Percentiles rank a stretch among this genome's conserved stretches.
Conservation (phyloP, 2,113 vertebrate genomes). For the Verasper variegatus region DNA sequence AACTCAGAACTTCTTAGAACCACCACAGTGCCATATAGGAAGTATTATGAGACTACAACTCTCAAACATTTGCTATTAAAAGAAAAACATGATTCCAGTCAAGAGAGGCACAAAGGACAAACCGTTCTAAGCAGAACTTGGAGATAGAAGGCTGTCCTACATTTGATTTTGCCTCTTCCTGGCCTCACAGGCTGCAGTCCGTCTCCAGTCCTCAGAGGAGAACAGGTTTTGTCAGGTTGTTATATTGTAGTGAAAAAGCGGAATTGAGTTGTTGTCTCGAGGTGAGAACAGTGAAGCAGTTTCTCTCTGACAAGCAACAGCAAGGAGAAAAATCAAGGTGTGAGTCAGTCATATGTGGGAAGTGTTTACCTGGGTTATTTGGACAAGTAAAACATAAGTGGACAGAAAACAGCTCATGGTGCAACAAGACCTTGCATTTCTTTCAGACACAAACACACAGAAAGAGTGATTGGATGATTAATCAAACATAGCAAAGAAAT, state of each 20-base stretch:
- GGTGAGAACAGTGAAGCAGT: background rate
- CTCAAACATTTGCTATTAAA: too few relatives aligned
- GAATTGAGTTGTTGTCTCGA: constrained; percentile 26
- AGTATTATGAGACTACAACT: too few relatives aligned
- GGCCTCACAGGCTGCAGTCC: background rate
- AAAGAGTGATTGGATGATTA: background rate
- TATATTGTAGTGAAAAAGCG: constrained; percentile 1
- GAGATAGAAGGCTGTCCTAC: background rate
- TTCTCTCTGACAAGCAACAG: constrained; percentile 8
- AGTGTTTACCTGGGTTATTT: constrained; percentile 4
- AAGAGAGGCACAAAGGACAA: too few relatives aligned
- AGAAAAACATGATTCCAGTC: background rate
- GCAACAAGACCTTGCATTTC: background rate
- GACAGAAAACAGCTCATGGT: background rate
- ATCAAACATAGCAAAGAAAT: background rate
- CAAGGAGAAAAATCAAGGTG: constrained; percentile 10
- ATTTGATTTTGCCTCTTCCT: background rate
- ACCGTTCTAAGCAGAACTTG: background rate
- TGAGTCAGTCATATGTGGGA: constrained; percentile 41
- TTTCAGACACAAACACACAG: background rate
- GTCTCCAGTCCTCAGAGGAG: constrained; percentile 2
- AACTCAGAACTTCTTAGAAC: too few relatives aligned
- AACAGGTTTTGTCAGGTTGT: constrained; percentile 11
- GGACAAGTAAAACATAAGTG: constrained; percentile 6
- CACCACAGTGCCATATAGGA: too few relatives aligned